These are phyloP conservation scores for Diplodus sargus DNA, from an alignment of 2,797 vertebrate genomes.

Conservation along the genomic window DNA sequence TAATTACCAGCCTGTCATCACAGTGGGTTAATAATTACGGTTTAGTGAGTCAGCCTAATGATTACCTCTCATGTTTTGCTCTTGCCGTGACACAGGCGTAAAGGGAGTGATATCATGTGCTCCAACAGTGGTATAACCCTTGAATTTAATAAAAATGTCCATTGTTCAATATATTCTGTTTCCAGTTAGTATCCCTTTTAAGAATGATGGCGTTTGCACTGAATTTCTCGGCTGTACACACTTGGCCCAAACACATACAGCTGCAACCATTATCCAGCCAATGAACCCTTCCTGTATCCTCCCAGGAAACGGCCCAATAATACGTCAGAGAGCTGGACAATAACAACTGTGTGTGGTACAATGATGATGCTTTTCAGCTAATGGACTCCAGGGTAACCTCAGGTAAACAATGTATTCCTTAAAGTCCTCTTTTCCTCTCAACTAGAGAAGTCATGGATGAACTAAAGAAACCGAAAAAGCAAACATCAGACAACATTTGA, in stretches of 20 bases:
- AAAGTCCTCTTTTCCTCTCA: not conserved
- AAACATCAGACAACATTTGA: not conserved
- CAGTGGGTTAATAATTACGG: slow-evolving; percentile 33
- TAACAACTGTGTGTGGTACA: slow-evolving; percentile 3
- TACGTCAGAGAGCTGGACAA: slow-evolving; percentile 10
- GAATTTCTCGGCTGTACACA: not conserved
- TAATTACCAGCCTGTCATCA: slow-evolving; percentile 62
- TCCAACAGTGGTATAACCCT: not conserved
- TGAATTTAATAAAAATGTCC: not conserved
- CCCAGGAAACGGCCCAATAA: slow-evolving; percentile 8
- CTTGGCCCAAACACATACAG: slow-evolving; percentile 13
- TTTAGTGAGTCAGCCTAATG: slow-evolving; percentile 6
- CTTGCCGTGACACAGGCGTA: not conserved
- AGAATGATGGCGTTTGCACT: not conserved
- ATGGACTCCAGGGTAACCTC: not conserved
- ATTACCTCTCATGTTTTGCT: slow-evolving; percentile 16
- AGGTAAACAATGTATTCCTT: not conserved
- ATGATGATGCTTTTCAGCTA: slow-evolving; percentile 4
- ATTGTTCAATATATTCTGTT: not conserved
- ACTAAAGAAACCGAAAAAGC: not conserved
- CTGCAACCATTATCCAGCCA: slow-evolving; percentile 28
- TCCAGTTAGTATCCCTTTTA: not conserved
- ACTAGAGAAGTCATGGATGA: not conserved
- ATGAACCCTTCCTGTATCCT: slow-evolving; percentile 23
- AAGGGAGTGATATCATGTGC: not conserved